phyloP scores from a whole-genome alignment of 1,140 invertebrate genomes.

The Zaprionus nigranus region DNA sequence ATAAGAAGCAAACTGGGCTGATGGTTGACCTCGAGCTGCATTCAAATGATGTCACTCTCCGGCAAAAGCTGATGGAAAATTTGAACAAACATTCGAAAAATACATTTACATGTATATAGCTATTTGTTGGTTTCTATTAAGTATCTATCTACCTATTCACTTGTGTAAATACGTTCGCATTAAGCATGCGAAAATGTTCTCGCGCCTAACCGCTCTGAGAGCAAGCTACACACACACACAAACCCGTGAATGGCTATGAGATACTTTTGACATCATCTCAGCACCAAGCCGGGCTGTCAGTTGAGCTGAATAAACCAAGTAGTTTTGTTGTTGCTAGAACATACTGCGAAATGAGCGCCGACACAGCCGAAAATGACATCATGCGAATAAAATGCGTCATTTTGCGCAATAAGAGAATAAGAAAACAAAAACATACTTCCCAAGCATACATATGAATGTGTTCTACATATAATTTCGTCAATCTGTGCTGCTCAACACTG shows the following conservation, averaged over 20 bases:
- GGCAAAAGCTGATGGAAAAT: conserved; percentile 23
- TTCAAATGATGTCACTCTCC: conserved; percentile 63
- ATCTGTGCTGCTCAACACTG: background rate
- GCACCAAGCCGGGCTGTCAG: conserved; percentile 8
- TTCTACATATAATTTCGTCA: background rate
- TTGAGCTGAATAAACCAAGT: conserved; percentile 12
- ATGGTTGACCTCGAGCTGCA: conserved; percentile 55
- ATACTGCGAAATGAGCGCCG: background rate
- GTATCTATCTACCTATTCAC: conserved; percentile 10
- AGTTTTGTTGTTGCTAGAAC: background rate
- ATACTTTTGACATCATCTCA: background rate
- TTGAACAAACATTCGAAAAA: conserved; percentile 30
- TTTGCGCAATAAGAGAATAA: conserved; percentile 37
- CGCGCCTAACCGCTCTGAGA: background rate
- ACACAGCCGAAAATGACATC: conserved; percentile 57
- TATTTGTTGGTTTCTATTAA: background rate
- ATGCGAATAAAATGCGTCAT: conserved; percentile 54
- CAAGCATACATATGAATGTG: conserved; percentile 1
- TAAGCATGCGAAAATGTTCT: conserved; percentile 18
- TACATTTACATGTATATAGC: conserved; percentile 19
- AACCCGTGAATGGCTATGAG: background rate
- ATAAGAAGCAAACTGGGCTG: conserved; percentile 45
- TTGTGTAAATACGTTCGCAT: background rate
- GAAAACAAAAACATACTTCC: conserved; percentile 46
- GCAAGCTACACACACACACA: background rate